phyloP scores from a whole-genome alignment of 2,113 vertebrate genomes.

The Odobenus rosmarus region DNA sequence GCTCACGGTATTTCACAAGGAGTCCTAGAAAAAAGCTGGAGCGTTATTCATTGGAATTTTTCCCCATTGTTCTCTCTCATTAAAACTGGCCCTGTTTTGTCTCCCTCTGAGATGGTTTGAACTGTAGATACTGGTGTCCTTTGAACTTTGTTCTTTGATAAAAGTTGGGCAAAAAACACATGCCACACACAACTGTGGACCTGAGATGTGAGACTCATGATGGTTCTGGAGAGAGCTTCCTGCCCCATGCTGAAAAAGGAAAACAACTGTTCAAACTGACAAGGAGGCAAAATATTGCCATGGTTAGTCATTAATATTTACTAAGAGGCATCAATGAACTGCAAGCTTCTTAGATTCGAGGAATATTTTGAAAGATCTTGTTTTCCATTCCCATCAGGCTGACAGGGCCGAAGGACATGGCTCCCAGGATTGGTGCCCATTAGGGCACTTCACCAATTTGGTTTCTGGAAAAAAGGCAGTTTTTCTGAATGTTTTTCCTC shows the following conservation, averaged over 20 bases:
- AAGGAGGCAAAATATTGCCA: constrained; percentile 44
- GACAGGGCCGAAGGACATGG: neutral
- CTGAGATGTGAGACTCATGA: constrained; percentile 55
- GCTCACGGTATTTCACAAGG: neutral
- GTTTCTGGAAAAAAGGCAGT: neutral
- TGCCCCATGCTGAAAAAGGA: constrained; percentile 3
- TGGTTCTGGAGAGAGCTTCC: constrained; percentile 11
- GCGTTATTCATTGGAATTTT: neutral
- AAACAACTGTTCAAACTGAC: constrained; percentile 52
- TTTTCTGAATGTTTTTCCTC: neutral
- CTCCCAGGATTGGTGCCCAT: neutral
- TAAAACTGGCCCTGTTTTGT: constrained; percentile 58
- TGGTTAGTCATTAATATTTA: constrained; percentile 28
- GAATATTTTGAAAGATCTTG: neutral
- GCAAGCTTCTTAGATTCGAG: neutral
- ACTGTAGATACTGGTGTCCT: constrained; percentile 48
- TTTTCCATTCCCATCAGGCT: neutral
- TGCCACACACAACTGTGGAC: neutral
- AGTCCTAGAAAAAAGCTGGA: neutral
- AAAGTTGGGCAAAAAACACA: constrained; percentile 55
- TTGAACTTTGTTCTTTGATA: constrained; percentile 63
- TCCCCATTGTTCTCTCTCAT: constrained; percentile 55
- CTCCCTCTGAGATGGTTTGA: constrained; percentile 60
- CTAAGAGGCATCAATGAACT: neutral
- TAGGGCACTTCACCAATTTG: neutral